Evolutionary conservation across 2,888 invertebrate genomes (phyloP).

Genomic region (Caenorhabditis drosophilae): DNA sequence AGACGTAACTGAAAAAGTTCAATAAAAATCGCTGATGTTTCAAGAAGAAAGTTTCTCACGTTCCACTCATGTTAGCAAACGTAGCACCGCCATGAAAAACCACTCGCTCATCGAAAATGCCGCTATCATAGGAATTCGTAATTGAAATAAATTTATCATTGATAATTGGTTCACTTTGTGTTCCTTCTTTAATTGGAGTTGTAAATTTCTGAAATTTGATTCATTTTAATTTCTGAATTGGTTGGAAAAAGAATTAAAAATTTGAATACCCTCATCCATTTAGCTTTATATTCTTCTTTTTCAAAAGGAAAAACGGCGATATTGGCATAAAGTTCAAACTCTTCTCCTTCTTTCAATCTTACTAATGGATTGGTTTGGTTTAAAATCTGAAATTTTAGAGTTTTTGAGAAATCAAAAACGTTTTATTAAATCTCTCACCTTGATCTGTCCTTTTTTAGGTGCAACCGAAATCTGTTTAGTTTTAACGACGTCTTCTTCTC

Average conservation of each 20-base stretch:
- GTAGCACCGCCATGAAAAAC: constrained; percentile 5
- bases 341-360: constrained; percentile 6
- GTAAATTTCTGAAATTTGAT: constrained; percentile 12
- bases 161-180: constrained; percentile 16
- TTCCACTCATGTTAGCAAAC: constrained; percentile 33
- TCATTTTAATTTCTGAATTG: not conserved
- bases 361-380: constrained; percentile 6
- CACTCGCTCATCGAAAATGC: constrained; percentile 13
- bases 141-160: constrained; percentile 9
- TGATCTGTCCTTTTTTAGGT: constrained; percentile 35
- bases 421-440: constrained; percentile 8
- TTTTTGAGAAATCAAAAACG: not conserved
- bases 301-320: constrained; percentile 19
- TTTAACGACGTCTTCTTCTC: constrained; percentile 2
- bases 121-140: not conserved
- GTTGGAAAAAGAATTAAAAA: constrained; percentile 1
- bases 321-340: constrained; percentile 5
- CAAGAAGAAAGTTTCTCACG: constrained; percentile 12
- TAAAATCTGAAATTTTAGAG: too few species aligned
- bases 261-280: constrained; percentile 42
- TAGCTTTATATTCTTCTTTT: constrained; percentile 19
- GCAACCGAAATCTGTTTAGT: constrained; percentile 21
- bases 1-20: constrained; percentile 27
- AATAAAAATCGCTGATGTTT: not conserved
- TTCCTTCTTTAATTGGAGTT: constrained; percentile 18